Evolutionary conservation across 2,888 invertebrate genomes (phyloP).

Genomic region (Synergus umbraculus): DNA sequence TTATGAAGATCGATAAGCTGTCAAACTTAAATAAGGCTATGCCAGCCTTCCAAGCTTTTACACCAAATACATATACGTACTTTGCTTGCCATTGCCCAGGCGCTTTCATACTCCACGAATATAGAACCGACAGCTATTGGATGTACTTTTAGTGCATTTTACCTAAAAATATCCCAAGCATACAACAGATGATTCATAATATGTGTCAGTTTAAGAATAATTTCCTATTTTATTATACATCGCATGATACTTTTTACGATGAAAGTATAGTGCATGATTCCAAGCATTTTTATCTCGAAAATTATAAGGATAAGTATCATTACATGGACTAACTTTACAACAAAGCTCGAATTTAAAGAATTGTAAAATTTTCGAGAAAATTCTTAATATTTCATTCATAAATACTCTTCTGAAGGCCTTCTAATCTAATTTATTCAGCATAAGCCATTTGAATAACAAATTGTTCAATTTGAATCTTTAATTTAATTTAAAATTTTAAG

Average conservation of each 20-base stretch:
- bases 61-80: background rate
- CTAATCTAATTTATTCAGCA: too few species aligned
- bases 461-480: too few species aligned
- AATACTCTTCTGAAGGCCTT: too few species aligned
- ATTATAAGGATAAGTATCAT: background rate
- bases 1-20: background rate
- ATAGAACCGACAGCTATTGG: constrained; percentile 3
- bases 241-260: background rate
- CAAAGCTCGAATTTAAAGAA: too few species aligned
- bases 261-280: background rate
- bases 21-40: background rate
- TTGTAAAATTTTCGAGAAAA: too few species aligned
- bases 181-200: background rate
- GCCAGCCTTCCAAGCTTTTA: constrained; percentile 5
- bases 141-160: constrained; percentile 5
- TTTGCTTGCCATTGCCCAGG: constrained; percentile 17
- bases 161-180: background rate
- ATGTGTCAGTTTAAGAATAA: background rate
- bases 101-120: background rate
- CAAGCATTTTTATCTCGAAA: background rate
- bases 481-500: too few species aligned
- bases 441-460: too few species aligned
- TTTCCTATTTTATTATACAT: background rate
- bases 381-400: too few species aligned
- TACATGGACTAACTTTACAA: too few species aligned